Evolutionary conservation across 2,797 vertebrate species (phyloP).

Genomic region (Etheostoma nigrum): DNA sequence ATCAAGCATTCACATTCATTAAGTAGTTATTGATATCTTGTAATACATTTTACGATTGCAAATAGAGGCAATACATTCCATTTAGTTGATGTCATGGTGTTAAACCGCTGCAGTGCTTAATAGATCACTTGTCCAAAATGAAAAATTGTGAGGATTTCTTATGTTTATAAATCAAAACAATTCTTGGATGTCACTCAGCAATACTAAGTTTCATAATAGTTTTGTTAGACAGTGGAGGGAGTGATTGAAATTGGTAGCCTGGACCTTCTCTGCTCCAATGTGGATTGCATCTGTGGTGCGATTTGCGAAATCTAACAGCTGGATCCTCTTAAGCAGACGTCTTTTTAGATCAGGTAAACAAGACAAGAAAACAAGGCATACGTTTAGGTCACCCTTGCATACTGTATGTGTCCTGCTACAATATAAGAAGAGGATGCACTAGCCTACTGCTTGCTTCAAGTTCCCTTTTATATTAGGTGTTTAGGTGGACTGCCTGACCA

Average conservation of each 20-base stretch:
- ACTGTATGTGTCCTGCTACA: background rate
- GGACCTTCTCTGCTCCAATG: conserved; percentile 41
- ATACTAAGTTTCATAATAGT: conserved; percentile 26
- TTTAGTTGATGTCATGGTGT: conserved; percentile 41
- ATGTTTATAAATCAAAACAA: conserved; percentile 47
- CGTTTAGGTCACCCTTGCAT: conserved; percentile 21
- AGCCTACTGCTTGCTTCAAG: background rate
- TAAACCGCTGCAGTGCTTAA: conserved; percentile 64
- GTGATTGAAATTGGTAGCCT: conserved; percentile 47
- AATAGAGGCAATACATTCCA: conserved; percentile 49
- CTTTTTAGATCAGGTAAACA: conserved; percentile 46
- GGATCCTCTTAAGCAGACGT: conserved; percentile 47
- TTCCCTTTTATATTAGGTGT: conserved; percentile 7
- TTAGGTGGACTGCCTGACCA: background rate
- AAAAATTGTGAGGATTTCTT: conserved; percentile 21
- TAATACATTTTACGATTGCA: conserved; percentile 39
- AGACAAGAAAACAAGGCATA: conserved; percentile 32
- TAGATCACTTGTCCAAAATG: conserved; percentile 50
- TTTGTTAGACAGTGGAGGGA: conserved; percentile 42
- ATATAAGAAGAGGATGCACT: background rate
- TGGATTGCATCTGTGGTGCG: conserved; percentile 57
- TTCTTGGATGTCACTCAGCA: conserved; percentile 29
- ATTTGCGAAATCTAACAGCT: conserved; percentile 67
- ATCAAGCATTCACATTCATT: conserved; percentile 32
- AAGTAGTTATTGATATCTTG: conserved; percentile 35